A percentile compares a stretch with the other conserved stretches of the same genome.
Conservation (phyloP, 2,888 invertebrate genomes). For the Cheilosia vernalis region DNA sequence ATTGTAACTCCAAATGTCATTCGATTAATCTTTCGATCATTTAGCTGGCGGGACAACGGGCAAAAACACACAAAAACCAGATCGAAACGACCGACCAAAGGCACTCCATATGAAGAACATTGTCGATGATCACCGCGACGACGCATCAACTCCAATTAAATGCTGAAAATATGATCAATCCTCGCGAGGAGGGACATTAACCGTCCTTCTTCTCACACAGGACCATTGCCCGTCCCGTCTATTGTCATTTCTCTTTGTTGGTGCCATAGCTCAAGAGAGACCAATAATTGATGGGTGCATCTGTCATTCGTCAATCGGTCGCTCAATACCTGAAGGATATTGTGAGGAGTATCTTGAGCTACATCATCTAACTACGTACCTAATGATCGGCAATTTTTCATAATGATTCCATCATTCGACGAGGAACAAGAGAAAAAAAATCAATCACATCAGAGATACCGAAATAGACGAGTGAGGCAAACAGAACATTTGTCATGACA, state of each 20-base stretch:
- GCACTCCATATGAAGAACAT: conserved; percentile 28
- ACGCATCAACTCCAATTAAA: conserved; percentile 74
- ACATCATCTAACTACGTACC: conserved; percentile 61
- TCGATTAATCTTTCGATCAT: conserved; percentile 73
- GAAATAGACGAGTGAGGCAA: conserved; percentile 26
- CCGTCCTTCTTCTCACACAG: conserved; percentile 15
- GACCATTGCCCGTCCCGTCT: conserved; percentile 8
- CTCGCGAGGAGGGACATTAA: conserved; percentile 59
- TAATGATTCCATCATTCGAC: conserved; percentile 77
- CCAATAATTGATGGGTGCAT: conserved; percentile 71
- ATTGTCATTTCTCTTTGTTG: conserved; percentile 49
- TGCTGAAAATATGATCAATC: conserved; percentile 74
- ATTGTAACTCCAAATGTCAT: conserved; percentile 69
- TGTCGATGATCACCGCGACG: conserved; percentile 66
- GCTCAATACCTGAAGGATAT: conserved; percentile 42
- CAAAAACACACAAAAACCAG: conserved; percentile 1
- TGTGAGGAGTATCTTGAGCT: conserved; percentile 44
- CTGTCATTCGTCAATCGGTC: conserved; percentile 71
- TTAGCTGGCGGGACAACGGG: conserved; percentile 34
- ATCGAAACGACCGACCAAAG: conserved; percentile 10
- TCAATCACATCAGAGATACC: conserved; percentile 72
- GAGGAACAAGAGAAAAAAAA: conserved; percentile 62
- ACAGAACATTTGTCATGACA: conserved; percentile 74
- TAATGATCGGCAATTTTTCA: conserved; percentile 78
- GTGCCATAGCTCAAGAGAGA: background rate